Percentiles rank a stretch among this genome's conserved stretches.
These are phyloP conservation scores for Burhinus oedicnemus DNA, from an alignment of 2,113 vertebrate genomes.

Conservation along the genomic window DNA sequence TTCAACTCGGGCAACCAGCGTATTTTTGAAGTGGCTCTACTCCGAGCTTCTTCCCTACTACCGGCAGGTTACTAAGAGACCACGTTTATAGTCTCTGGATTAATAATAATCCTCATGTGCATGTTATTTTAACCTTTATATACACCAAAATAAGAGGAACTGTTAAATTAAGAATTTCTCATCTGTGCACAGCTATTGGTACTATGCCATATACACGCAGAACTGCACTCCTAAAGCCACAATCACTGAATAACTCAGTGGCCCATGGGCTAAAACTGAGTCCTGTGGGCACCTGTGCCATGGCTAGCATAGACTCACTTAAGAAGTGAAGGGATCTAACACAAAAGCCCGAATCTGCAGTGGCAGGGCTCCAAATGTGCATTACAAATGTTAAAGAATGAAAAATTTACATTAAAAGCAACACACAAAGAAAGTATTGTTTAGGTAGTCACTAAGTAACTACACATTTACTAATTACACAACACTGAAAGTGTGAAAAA, in stretches of 20 bases:
- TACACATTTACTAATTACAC: background rate
- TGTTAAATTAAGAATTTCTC: conserved; percentile 11
- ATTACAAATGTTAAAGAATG: background rate
- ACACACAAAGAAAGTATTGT: background rate
- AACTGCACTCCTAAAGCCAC: background rate
- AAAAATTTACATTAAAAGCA: background rate
- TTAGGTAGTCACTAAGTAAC: background rate
- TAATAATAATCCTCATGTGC: conserved; percentile 20
- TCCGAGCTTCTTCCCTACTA: background rate
- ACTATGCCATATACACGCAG: background rate
- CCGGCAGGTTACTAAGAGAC: conserved; percentile 24
- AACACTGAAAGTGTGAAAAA: background rate
- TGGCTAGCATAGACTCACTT: background rate
- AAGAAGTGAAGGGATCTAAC: background rate
- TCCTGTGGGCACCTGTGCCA: fast-evolving
- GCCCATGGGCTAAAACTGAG: background rate
- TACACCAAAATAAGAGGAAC: conserved; percentile 11
- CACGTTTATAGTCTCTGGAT: conserved; percentile 28
- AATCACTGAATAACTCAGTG: background rate
- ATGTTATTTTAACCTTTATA: conserved; percentile 45
- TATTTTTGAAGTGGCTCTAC: conserved; percentile 30
- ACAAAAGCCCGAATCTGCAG: background rate
- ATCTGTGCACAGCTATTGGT: background rate
- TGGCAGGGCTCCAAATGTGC: background rate
- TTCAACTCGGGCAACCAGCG: conserved; percentile 34